phyloP scores from a whole-genome alignment of 1,140 invertebrate genomes.

The Leptonema lineaticorne region DNA sequence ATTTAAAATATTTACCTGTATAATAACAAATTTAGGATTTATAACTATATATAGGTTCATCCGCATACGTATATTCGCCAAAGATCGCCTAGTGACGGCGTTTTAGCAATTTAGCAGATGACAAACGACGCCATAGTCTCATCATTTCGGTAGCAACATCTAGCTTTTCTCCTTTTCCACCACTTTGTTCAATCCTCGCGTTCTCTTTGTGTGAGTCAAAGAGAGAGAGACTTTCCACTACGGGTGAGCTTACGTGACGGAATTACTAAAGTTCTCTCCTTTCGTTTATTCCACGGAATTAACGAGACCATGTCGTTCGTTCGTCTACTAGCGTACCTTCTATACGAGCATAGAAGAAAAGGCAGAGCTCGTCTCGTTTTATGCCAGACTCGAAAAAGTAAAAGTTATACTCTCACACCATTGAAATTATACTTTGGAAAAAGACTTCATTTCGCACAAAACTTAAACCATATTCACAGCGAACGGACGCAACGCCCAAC shows the following conservation, averaged over 20 bases:
- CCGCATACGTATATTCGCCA: no score
- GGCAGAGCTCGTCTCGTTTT: neutral
- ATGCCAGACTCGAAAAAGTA: conserved; percentile 1
- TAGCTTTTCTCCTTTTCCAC: neutral
- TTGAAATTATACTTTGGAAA: no score
- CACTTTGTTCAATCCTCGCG: neutral
- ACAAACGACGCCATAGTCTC: conserved; percentile 11
- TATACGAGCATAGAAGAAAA: no score
- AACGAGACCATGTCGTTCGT: conserved; percentile 1
- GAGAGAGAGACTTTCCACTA: no score
- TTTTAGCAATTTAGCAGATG: conserved; percentile 13
- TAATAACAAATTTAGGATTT: no score
- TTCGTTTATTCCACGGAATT: conserved; percentile 17
- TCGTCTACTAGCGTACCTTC: no score
- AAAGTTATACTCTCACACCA: neutral
- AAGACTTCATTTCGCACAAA: neutral
- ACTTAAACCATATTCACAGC: neutral
- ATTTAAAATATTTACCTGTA: no score
- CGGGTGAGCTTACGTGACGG: conserved; percentile 21
- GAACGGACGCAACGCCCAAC: neutral
- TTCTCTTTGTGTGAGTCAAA: no score
- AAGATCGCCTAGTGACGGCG: no score
- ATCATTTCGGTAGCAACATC: neutral
- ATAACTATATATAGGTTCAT: no score
- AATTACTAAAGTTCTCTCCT: conserved; percentile 17